Evolutionary conservation across 2,113 vertebrate species (phyloP), one percentile per base, ranked within the genome.

Genomic region (Malurus cyaneus): DNA sequence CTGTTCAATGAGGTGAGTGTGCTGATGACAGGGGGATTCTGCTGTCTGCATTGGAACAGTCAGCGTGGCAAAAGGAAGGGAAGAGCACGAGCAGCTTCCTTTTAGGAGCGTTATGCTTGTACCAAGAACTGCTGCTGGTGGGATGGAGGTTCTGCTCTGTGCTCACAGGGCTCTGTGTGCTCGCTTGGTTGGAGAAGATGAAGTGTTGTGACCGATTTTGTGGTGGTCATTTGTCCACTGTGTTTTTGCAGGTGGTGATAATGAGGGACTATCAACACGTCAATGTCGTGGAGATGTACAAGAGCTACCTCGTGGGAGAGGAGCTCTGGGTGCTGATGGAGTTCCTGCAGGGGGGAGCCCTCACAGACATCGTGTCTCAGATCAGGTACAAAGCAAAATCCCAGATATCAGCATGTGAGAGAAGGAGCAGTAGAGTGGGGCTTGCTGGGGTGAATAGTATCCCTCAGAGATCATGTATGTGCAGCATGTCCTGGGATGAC

Each of bases 241-340:
- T 96, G 42, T 79, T 73, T 50, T 54, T 72, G n/a, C 96, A 99
- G 99, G 99, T 99, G 95, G 99, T 99, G 90, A 99, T 99, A 94
- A 99, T 99, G 99, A 98, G 99, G 86, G 99, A 99, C 97, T 99
- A 99, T 70, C 99, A 99, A 92, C 99, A 99, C 9, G 97, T 98
- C 96, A 99, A 99, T 0, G 99, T 99, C 9, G 99, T 99, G 97
- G 99, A 99, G 97, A 99, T 99, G 99, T 99, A 99, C 94, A 99
- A 99, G 97, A 99, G 99, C 77, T 99, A 99, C 53, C 97, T 99
- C 11, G 99, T 99, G 92, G 99, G 99, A 67, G 99, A 99, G 96
- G 99, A 99, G 94, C 98, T 99, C 84, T 99, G 99, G 99, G 99
- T 99, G 49, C 98, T 99, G 87, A 99, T 99, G 99, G 99, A 99